Evolutionary conservation across 1,140 invertebrate species (phyloP).

Genomic region (Tenebrio molitor): DNA sequence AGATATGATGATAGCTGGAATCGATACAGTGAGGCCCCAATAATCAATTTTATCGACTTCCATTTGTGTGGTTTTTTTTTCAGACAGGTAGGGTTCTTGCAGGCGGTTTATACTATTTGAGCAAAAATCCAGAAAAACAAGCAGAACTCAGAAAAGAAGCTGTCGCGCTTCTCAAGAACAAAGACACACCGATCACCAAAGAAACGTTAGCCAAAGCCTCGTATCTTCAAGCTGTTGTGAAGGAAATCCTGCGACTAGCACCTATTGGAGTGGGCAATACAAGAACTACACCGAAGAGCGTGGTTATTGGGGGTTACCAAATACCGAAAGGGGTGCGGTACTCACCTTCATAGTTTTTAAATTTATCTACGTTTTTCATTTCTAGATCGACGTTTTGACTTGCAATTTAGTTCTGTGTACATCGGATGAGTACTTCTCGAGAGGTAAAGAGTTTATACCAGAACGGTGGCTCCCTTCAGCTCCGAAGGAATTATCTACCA

Average conservation of each 20-base stretch:
- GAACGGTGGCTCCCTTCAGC: slow-evolving; percentile 49
- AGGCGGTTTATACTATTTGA: slow-evolving; percentile 50
- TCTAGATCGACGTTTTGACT: slow-evolving; percentile 17
- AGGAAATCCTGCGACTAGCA: slow-evolving; percentile 73
- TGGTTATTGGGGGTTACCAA: slow-evolving; percentile 71
- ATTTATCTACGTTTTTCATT: too few species aligned
- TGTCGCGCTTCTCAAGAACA: slow-evolving; percentile 40
- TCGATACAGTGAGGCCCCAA: slow-evolving; percentile 75
- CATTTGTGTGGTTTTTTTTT: neutral
- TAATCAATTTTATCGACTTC: neutral
- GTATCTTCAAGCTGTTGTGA: slow-evolving; percentile 76
- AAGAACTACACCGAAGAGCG: slow-evolving; percentile 68
- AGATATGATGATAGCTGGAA: slow-evolving; percentile 81
- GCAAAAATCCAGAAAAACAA: slow-evolving; percentile 48
- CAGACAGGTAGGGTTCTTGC: slow-evolving; percentile 56
- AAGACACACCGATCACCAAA: slow-evolving; percentile 47
- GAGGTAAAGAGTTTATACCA: slow-evolving; percentile 45
- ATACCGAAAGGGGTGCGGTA: slow-evolving; percentile 72
- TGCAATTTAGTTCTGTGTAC: slow-evolving; percentile 14
- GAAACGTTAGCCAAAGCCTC: slow-evolving; percentile 70
- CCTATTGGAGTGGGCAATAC: slow-evolving; percentile 70
- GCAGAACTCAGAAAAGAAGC: slow-evolving; percentile 51
- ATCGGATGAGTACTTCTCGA: slow-evolving; percentile 38
- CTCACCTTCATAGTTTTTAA: too few species aligned
- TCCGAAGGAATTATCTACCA: slow-evolving; percentile 32